Base-by-base conservation (phyloP, 1,140 invertebrate species). In the Solenopsis fugax region DNA sequence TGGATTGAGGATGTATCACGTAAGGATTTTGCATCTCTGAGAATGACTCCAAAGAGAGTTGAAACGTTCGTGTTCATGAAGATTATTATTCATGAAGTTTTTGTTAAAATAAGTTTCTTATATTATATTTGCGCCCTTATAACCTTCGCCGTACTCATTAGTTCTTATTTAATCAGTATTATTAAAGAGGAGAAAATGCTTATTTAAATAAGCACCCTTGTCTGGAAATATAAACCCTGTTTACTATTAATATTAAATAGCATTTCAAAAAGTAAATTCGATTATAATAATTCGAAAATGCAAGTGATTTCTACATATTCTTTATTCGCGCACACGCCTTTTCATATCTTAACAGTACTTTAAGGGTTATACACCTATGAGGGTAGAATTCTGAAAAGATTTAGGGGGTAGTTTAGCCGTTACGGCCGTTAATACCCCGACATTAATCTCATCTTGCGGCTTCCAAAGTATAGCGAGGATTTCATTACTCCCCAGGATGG, bases 401-500 rank as follows among this genome's bases (percentile, higher is more conserved):
- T 64, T 75, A 75, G 50, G 34, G 64, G 52, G 21, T 21, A 75
- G 72, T 58, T 80, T 24, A 64, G 64, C 62, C 76, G 29, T 76
- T 72, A 80, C 16, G 58, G 50, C 41, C 41, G 41, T 56, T 90
- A 89, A 87, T 89, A 90, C 34, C 37, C n/a, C 18, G 34, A 67
- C 60, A 80, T 90, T 85, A 80, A 88, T 89, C 89, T 87, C 76
- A 54, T 56, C 75, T 60, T 29, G 56, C 21, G 69, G 64, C 72
- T 71, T 37, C 37, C 41, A 54, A 88, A 87, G 65, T 45, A 73
- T 16, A 64, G 50, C 24, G 45, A 29, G 52, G 71, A 72, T 90
- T 89, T 87, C 73, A 89, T 89, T 85, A 80, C 45, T 64, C 50
- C 41, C 41, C 18, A 60, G 65, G 12, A 34, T 41, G 41, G 10